Base-by-base conservation (phyloP, 1,140 invertebrate genomes). In the Pentalonia nigronervosa region DNA sequence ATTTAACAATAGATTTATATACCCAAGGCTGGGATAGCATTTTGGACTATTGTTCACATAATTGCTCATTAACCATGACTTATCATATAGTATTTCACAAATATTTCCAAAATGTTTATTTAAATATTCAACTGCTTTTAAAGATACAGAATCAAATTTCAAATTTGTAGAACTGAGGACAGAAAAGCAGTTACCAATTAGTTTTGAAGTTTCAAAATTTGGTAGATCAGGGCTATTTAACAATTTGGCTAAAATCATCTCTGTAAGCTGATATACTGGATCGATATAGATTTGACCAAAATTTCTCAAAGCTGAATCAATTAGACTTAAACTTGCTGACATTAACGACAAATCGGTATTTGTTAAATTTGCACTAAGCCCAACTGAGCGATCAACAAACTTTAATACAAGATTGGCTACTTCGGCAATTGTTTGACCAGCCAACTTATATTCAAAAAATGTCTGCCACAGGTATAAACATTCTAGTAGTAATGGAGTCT, bases 391-490 rank as follows among this genome's bases (percentile, higher is more conserved):
- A 90, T 83, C 93, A n/a, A 93, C 88, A 53, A 90, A 90, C 34
- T 89, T 90, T n/a, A 93, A 83, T 36, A 93, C 88, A 21, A 89
- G 41, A 93, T 90, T 83, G 20, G 67, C 87, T 36, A 90, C 36
- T 23, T 89, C 56, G 30, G 87, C 23, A 84, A 93, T 90, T 41
- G 87, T 90, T 93, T 90, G 93, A 84, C 88, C 60, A 25, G 95
- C 94, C 2, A 96, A 94, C 25, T 95, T 95, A 94, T 96, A 96
- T 67, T 94, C 94, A 14, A 96, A 93, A 88, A 95, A 95, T 1
- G 95, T 94, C 91, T 95, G 95, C 95, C 95, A 96, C 20, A 95
- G 94, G 93, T 95, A 95, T 36, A 95, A 95, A 76, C 94, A 94
- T 76, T 93, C 87, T 45, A 93, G 48, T n/a, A 93, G 25, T 17